A percentile compares a stretch with the other conserved stretches of the same genome.
phyloP scores from a whole-genome alignment of 2,797 vertebrate species.

The Potorous gilbertii region DNA sequence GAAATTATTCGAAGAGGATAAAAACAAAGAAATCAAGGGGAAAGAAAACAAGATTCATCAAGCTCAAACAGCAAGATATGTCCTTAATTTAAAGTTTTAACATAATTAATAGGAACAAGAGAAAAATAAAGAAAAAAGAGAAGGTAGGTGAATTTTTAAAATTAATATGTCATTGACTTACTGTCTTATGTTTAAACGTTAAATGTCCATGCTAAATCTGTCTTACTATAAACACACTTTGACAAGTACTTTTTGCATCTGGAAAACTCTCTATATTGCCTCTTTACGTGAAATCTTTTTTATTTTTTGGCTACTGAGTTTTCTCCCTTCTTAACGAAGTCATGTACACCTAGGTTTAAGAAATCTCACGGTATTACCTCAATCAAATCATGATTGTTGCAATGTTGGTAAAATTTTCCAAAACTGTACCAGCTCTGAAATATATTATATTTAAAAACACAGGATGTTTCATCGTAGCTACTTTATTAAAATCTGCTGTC shows the following conservation, averaged over 20 bases:
- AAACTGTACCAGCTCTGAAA: not conserved
- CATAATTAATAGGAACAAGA: not conserved
- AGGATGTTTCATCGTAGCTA: not conserved
- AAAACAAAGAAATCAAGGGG: not conserved
- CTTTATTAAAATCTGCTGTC: not conserved
- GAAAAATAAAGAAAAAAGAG: not conserved
- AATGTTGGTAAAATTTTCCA: slow-evolving; percentile 21
- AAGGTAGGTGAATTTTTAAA: not conserved
- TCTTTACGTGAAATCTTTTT: slow-evolving; percentile 1
- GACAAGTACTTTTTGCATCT: not conserved
- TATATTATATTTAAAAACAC: not conserved
- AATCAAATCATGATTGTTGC: not conserved
- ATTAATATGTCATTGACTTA: not conserved
- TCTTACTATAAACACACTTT: slow-evolving; percentile 6
- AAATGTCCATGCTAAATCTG: not conserved
- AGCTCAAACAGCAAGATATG: slow-evolving; percentile 17
- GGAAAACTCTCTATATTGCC: not conserved
- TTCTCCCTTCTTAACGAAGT: not conserved
- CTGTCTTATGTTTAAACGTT: not conserved
- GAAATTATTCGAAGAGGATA: not conserved
- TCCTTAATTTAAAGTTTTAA: not conserved
- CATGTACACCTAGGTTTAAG: not conserved
- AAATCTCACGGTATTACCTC: not conserved
- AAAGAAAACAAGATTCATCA: not conserved
- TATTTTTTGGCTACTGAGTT: not conserved